Conservation (phyloP, 2,113 vertebrate species). For the Pterocles orientalis region DNA sequence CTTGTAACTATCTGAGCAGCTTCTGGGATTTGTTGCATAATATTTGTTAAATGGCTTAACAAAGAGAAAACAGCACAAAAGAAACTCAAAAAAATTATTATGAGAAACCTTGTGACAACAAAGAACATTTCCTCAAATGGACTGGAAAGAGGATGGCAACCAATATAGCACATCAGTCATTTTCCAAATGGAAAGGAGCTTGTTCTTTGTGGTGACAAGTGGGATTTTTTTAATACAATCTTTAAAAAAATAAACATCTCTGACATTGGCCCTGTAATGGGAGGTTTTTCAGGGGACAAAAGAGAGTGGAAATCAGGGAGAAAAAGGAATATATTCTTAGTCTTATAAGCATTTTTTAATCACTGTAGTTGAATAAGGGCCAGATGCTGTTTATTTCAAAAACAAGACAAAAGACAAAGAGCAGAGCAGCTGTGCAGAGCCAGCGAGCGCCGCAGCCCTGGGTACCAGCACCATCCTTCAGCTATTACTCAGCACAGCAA, state of each 20-base stretch:
- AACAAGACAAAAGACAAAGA: conserved; percentile 53
- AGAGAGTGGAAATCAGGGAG: neutral
- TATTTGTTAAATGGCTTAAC: neutral
- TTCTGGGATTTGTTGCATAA: conserved; percentile 1
- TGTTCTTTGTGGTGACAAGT: neutral
- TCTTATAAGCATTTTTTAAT: neutral
- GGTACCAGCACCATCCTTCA: neutral
- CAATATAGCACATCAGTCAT: neutral
- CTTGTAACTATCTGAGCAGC: neutral
- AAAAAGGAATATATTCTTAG: neutral
- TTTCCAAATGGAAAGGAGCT: neutral
- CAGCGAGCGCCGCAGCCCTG: neutral
- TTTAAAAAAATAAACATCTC: neutral
- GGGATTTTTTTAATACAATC: neutral
- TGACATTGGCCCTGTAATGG: neutral
- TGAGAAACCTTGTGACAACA: neutral
- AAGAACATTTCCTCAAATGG: neutral
- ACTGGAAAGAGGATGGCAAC: neutral
- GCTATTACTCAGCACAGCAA: neutral
- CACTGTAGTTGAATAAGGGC: neutral
- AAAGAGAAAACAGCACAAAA: neutral
- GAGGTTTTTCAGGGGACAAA: neutral
- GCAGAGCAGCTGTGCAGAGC: conserved; percentile 10
- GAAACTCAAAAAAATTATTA: neutral
- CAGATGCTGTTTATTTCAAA: conserved; percentile 42